Conservation (phyloP, 2,888 invertebrate genomes). For the Napeogenes inachia region DNA sequence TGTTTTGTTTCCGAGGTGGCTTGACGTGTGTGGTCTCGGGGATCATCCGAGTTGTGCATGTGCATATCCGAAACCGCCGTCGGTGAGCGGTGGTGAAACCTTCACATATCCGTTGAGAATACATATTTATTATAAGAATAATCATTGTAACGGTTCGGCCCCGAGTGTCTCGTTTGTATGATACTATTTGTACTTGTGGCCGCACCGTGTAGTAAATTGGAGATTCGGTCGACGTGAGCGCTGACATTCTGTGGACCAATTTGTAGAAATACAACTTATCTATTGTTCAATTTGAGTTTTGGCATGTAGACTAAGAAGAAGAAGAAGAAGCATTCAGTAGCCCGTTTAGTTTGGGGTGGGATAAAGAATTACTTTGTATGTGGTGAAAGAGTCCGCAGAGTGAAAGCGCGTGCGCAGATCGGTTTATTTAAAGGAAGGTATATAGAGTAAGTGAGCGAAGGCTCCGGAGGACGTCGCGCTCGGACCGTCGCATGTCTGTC, state of each 20-base stretch:
- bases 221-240: slow-evolving; percentile 13
- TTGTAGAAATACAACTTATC: background rate
- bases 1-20: too few species aligned
- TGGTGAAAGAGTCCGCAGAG: background rate
- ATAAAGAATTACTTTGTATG: background rate
- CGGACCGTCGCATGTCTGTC: slow-evolving; percentile 1
- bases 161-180: slow-evolving; percentile 24
- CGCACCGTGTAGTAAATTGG: slow-evolving; percentile 22
- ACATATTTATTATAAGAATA: slow-evolving; percentile 23
- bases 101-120: slow-evolving; percentile 31
- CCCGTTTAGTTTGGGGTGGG: background rate
- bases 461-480: slow-evolving; percentile 2
- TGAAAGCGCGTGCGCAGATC: background rate
- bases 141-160: slow-evolving; percentile 22
- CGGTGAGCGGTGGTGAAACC: slow-evolving; percentile 12
- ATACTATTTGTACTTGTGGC: slow-evolving; percentile 26
- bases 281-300: background rate
- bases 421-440: background rate
- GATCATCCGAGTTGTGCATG: slow-evolving; percentile 14
- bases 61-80: background rate
- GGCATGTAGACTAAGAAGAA: background rate
- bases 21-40: slow-evolving; percentile 8
- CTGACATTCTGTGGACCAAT: slow-evolving; percentile 1
- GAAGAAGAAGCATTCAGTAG: background rate
- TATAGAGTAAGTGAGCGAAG: background rate